phyloP scores from a whole-genome alignment of 2,888 invertebrate genomes.

The Coecobrya sp. region DNA sequence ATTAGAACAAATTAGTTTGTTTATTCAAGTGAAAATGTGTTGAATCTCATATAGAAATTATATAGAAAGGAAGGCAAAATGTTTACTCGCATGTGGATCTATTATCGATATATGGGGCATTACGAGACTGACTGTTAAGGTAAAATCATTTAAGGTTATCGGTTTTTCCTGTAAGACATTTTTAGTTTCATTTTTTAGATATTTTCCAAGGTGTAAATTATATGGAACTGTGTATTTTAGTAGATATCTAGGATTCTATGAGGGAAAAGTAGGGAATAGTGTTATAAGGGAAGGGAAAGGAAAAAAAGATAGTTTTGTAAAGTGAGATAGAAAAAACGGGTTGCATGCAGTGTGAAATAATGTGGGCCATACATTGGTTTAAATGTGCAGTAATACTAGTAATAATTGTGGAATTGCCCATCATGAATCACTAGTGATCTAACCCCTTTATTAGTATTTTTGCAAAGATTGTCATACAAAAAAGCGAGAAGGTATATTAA shows the following conservation, averaged over 20 bases:
- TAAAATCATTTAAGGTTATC: not conserved
- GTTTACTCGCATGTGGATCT: not conserved
- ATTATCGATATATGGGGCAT: not conserved
- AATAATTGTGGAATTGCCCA: conserved; percentile 48
- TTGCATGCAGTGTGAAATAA: conserved; percentile 5
- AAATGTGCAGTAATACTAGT: conserved; percentile 48
- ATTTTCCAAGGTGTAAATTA: not conserved
- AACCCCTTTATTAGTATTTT: conserved; percentile 22
- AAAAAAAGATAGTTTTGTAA: conserved; percentile 6
- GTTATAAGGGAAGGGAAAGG: conserved; percentile 19
- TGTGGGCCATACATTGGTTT: conserved; percentile 59
- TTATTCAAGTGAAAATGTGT: not conserved
- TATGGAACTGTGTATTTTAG: not conserved
- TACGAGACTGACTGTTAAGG: conserved; percentile 8
- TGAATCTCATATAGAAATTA: not conserved
- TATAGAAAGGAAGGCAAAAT: not conserved
- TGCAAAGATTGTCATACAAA: conserved; percentile 21
- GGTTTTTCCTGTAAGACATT: not conserved
- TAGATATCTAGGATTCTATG: not conserved
- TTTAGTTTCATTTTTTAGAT: conserved; percentile 1
- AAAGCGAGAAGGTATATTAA: conserved; percentile 27
- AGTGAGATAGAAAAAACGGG: conserved; percentile 2
- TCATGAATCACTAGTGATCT: not conserved
- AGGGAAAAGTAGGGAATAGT: not conserved
- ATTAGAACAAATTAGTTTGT: conserved; percentile 35